phyloP scores from a whole-genome alignment of 2,797 vertebrate genomes.

The Characodon lateralis region DNA sequence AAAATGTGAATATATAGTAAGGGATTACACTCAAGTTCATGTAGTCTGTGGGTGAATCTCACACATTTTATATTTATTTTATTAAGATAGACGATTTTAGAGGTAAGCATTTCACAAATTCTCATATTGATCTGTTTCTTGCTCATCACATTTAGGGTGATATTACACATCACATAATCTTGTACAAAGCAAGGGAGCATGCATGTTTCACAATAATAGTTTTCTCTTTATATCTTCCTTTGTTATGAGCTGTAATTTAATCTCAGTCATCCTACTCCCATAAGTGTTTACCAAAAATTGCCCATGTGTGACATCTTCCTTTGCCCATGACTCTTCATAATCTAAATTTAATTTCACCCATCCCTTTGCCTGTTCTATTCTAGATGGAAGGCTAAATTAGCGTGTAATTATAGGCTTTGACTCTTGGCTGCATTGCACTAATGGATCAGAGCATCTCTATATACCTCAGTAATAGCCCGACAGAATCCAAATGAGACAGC shows the following conservation, averaged over 20 bases:
- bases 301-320: slow-evolving; percentile 13
- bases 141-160: background rate
- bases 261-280: slow-evolving; percentile 14
- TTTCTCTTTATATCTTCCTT: slow-evolving; percentile 20
- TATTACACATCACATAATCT: slow-evolving; percentile 2
- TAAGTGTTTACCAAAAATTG: slow-evolving; percentile 24
- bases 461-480: slow-evolving; percentile 52
- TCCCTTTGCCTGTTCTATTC: slow-evolving; percentile 37
- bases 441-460: slow-evolving; percentile 61
- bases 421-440: slow-evolving; percentile 61
- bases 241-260: slow-evolving; percentile 15
- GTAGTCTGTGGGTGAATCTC: background rate
- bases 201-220: slow-evolving; percentile 14
- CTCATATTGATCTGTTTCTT: background rate
- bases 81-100: background rate
- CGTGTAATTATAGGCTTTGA: slow-evolving; percentile 66
- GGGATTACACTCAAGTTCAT: background rate
- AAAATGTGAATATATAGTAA: background rate
- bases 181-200: slow-evolving; percentile 5
- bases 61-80: background rate
- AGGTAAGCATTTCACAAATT: background rate
- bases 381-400: slow-evolving; percentile 62
- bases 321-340: slow-evolving; percentile 23
- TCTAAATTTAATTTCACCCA: slow-evolving; percentile 39
- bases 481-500: slow-evolving; percentile 61